phyloP scores from a whole-genome alignment of 2,888 invertebrate species.

The Troides oblongomaculatus region DNA sequence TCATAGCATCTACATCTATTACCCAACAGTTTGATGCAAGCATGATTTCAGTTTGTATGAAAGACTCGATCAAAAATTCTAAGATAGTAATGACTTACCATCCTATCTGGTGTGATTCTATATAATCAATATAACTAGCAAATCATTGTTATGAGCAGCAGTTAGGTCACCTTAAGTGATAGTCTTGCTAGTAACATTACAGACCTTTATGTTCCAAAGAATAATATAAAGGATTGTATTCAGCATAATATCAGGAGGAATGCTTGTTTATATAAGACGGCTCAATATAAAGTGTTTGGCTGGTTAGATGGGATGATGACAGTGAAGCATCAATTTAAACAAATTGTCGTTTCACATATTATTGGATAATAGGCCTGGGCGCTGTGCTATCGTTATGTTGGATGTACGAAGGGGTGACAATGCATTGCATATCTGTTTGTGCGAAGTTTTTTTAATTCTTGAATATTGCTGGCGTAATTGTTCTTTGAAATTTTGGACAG shows the following conservation, averaged over 20 bases:
- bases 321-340: constrained; percentile 1
- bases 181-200: neutral
- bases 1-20: neutral
- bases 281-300: neutral
- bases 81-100: no score
- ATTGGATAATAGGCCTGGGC: constrained; percentile 2
- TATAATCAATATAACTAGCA: no score
- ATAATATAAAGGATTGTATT: neutral
- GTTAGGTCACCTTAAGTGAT: no score
- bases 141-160: no score
- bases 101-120: no score
- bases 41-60: neutral
- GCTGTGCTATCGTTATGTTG: neutral
- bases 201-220: no score
- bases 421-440: neutral
- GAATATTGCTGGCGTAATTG: neutral
- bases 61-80: no score
- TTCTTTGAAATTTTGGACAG: neutral
- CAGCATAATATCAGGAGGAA: neutral
- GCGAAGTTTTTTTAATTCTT: neutral
- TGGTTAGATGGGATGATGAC: neutral
- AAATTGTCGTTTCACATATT: neutral
- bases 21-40: neutral
- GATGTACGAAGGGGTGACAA: neutral
- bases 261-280: neutral